A percentile compares a stretch with the other conserved stretches of the same genome.
Conservation (phyloP, 2,888 invertebrate species). For the Heteromyza rotundicornis region DNA sequence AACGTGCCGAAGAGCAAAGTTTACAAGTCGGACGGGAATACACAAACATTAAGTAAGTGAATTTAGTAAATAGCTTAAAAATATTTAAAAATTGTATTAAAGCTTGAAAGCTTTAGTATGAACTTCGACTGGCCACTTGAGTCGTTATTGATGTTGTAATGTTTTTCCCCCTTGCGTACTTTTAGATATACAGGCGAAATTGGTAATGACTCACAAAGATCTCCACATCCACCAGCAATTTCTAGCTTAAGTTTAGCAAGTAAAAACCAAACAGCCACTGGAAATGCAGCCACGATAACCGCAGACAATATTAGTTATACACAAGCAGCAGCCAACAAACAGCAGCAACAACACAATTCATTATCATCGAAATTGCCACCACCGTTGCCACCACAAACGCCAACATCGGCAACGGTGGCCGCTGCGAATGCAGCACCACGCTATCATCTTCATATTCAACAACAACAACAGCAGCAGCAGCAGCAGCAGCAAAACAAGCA, state of each 20-base stretch:
- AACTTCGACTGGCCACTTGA: too few species aligned
- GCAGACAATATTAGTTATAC: constrained; percentile 14
- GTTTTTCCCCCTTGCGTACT: too few species aligned
- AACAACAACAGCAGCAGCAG: constrained; percentile 28
- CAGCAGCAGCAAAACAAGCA: constrained; percentile 30
- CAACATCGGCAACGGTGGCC: constrained; percentile 12
- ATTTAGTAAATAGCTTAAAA: not conserved
- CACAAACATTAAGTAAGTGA: constrained; percentile 63
- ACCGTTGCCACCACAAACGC: constrained; percentile 41
- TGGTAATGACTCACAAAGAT: constrained; percentile 61
- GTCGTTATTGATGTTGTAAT: too few species aligned
- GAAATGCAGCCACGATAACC: constrained; percentile 25
- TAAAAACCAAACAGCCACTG: constrained; percentile 42
- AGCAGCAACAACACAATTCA: constrained; percentile 11
- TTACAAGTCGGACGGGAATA: constrained; percentile 63
- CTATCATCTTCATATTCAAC: constrained; percentile 13
- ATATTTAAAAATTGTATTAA: not conserved
- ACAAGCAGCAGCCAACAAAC: not conserved
- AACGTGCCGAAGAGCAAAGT: constrained; percentile 72
- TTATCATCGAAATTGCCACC: constrained; percentile 36
- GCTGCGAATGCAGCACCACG: constrained; percentile 25
- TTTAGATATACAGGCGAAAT: constrained; percentile 62
- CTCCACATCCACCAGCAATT: constrained; percentile 62
- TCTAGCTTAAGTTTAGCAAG: constrained; percentile 60
- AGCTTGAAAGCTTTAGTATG: too few species aligned